phyloP scores from a whole-genome alignment of 2,888 invertebrate species.

The Tuta absoluta region DNA sequence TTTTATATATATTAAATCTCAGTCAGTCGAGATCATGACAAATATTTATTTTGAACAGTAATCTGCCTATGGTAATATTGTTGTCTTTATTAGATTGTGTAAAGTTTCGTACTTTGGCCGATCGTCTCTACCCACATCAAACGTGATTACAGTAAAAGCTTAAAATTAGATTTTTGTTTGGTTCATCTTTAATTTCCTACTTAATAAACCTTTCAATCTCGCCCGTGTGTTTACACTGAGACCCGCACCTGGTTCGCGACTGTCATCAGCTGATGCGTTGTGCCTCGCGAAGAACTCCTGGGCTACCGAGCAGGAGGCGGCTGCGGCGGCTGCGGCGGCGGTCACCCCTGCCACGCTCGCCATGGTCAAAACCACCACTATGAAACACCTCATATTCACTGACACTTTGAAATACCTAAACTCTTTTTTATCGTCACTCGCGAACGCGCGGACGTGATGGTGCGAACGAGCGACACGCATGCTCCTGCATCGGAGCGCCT shows the following conservation, averaged over 20 bases:
- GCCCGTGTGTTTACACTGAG: constrained; percentile 44
- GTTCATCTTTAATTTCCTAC: constrained; percentile 16
- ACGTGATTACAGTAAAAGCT: too few relatives aligned
- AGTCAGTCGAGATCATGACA: too few relatives aligned
- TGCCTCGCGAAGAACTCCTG: constrained; percentile 70
- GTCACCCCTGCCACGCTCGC: constrained; percentile 58
- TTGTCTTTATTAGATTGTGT: too few relatives aligned
- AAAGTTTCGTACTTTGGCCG: too few relatives aligned
- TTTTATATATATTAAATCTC: too few relatives aligned
- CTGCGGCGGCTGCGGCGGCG: constrained; percentile 56
- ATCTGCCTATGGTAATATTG: too few relatives aligned
- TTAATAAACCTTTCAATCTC: constrained; percentile 27
- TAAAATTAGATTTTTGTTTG: too few relatives aligned
- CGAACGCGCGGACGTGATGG: constrained; percentile 59
- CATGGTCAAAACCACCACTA: constrained; percentile 57
- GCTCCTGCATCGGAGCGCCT: constrained; percentile 71
- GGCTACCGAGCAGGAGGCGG: constrained; percentile 58
- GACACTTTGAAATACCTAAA: constrained; percentile 50
- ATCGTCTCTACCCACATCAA: too few relatives aligned
- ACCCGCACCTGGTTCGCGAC: constrained; percentile 70
- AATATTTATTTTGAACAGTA: too few relatives aligned
- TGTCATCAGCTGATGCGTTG: constrained; percentile 76
- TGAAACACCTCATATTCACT: constrained; percentile 75
- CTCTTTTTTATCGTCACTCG: constrained; percentile 57
- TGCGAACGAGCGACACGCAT: constrained; percentile 58